Percentiles rank a stretch among this genome's conserved stretches.
phyloP scores from a whole-genome alignment of 2,797 vertebrate species.

The Rousettus madagascariensis region DNA sequence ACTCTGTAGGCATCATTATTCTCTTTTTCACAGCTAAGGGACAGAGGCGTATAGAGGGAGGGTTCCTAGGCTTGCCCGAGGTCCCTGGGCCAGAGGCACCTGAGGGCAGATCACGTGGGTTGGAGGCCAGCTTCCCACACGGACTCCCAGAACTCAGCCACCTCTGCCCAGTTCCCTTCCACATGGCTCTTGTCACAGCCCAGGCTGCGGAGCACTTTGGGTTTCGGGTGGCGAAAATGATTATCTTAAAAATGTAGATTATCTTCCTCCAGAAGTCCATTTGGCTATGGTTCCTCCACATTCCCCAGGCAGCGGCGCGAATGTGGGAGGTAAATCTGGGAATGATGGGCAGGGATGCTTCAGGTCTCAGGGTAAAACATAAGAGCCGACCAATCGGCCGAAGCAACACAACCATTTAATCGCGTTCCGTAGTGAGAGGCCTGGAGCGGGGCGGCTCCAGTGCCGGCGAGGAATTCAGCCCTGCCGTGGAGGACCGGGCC shows the following conservation, averaged over 20 bases:
- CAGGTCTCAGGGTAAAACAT: not conserved
- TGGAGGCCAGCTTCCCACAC: not conserved
- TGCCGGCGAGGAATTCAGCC: fast-evolving
- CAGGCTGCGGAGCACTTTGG: not conserved
- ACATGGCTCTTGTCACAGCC: not conserved
- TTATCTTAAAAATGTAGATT: not conserved
- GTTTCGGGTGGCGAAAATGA: not conserved
- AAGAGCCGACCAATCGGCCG: fast-evolving
- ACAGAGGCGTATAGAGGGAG: not conserved
- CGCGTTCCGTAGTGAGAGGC: fast-evolving
- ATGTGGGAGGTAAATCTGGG: not conserved
- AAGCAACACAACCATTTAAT: not conserved
- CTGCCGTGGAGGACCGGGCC: fast-evolving
- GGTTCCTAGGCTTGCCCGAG: not conserved
- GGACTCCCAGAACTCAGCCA: not conserved
- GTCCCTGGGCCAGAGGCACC: not conserved
- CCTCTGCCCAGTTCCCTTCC: not conserved
- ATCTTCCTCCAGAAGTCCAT: not conserved
- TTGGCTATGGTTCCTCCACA: not conserved
- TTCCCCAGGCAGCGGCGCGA: not conserved
- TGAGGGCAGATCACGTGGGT: not conserved
- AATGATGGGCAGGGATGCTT: not conserved
- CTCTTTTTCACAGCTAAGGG: not conserved
- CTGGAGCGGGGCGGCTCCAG: not conserved
- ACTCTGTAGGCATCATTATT: not conserved